Conservation (phyloP, 92 coral and sea anemone species). For the Porites cylindrica region DNA sequence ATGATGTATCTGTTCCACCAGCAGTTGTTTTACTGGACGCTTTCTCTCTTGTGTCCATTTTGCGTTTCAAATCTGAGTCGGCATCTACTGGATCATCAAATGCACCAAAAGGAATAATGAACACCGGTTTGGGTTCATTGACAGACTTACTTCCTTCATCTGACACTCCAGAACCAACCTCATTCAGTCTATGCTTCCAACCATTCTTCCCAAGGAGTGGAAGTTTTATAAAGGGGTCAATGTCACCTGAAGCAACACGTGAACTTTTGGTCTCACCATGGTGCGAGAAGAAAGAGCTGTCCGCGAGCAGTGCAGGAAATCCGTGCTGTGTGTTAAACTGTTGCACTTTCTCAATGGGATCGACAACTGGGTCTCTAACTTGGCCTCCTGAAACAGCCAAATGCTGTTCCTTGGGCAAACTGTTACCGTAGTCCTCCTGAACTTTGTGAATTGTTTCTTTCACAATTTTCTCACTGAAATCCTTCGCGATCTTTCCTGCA, state of each 20-base stretch:
- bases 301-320: constrained; percentile 62
- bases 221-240: constrained; percentile 31
- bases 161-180: background rate
- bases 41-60: constrained; percentile 10
- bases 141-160: background rate
- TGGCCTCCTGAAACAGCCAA: constrained; percentile 69
- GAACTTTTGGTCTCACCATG: constrained; percentile 3
- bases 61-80: constrained; percentile 9
- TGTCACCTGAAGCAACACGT: background rate
- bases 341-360: constrained; percentile 64
- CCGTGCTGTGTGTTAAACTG: constrained; percentile 56
- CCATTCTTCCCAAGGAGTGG: constrained; percentile 19
- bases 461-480: constrained; percentile 61
- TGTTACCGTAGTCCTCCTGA: constrained; percentile 32
- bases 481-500: constrained; percentile 73
- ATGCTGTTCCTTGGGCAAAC: constrained; percentile 54
- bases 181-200: background rate
- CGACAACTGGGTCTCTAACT: constrained; percentile 36
- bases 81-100: constrained; percentile 87
- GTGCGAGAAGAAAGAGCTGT: constrained; percentile 37
- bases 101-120: constrained; percentile 87
- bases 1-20: background rate
- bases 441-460: constrained; percentile 33
- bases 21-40: background rate
- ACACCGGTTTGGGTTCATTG: constrained; percentile 57